phyloP scores from a whole-genome alignment of 2,797 vertebrate genomes.

The Lates japonicus region DNA sequence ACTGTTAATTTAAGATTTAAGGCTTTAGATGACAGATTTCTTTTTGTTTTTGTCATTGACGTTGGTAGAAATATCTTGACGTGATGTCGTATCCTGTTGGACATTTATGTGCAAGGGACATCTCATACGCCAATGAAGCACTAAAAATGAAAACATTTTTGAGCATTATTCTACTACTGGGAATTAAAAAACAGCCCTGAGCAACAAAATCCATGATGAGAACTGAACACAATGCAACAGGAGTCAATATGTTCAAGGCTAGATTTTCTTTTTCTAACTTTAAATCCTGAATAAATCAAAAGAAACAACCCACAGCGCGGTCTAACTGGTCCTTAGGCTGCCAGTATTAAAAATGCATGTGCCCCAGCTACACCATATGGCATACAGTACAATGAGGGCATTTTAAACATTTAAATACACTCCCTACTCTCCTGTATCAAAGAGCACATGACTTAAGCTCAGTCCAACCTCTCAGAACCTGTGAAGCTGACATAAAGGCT shows the following conservation, averaged over 20 bases:
- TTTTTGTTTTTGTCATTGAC: background rate
- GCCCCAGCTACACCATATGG: constrained; percentile 41
- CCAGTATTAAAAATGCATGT: constrained; percentile 54
- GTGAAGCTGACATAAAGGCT: constrained; percentile 29
- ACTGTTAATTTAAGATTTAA: background rate
- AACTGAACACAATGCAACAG: background rate
- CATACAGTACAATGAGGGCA: constrained; percentile 16
- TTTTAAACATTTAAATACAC: constrained; percentile 59
- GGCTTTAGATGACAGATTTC: background rate
- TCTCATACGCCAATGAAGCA: background rate
- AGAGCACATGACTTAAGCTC: constrained; percentile 2
- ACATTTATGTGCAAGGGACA: background rate
- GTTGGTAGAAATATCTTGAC: background rate
- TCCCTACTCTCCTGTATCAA: background rate
- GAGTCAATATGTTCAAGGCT: background rate
- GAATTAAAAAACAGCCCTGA: background rate
- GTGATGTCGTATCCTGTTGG: background rate
- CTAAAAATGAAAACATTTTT: background rate
- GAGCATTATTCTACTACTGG: background rate
- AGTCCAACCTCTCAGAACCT: constrained; percentile 10
- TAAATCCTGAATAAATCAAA: constrained; percentile 26
- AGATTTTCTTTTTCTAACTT: background rate
- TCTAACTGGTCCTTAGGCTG: constrained; percentile 32
- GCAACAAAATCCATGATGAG: background rate
- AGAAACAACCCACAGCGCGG: background rate